Base-by-base conservation (phyloP, 2,888 invertebrate genomes). In the Sylvicola cinctus region DNA sequence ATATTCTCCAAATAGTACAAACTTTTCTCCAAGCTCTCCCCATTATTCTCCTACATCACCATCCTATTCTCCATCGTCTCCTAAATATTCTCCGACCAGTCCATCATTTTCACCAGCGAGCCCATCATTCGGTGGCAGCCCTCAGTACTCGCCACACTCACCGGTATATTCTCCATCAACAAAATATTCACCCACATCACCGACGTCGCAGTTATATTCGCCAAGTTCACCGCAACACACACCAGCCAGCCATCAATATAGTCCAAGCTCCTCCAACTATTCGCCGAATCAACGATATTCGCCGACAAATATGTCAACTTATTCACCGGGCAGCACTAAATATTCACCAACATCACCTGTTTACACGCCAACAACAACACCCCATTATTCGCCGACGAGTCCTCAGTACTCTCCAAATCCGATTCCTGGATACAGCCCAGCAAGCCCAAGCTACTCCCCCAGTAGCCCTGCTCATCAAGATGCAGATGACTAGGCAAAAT, bases 91-190 rank as follows among this genome's bases (percentile, higher is more conserved):
- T 32, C 69, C 66, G 3, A 57, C 75, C 1, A 77, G 76, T 3
- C 84, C 81, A 2, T 74, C 71, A 43, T 84, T 84, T 49, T 83
- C 83, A 2, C 84, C 88, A 4, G 76, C 79, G 0, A 77, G 76
- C 3, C 87, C 87, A 1, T 78, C 79, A 0, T 71, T 39, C 72
- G 81, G 68, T 55, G 20, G 32, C 32, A 32, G 32, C 16, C 32
- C 32, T n/a, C 32, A 31, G n/a, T 37, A 68, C 51, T 77, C 71
- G 11, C 72, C 75, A 1, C 70, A 80, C 0, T 65, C 63, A 39
- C 65, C 66, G 7, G 74, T 75, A 54, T 70, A 49, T 54, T 57
- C 57, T 3, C 57, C 57, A 4, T 78, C 76, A 35, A 74, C 77
- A 1, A 83, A 75, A 45, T 74, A 75, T 50, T 74, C 79, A 6